Conservation (phyloP, 2,797 vertebrate genomes). For the Scarus forsteni region DNA sequence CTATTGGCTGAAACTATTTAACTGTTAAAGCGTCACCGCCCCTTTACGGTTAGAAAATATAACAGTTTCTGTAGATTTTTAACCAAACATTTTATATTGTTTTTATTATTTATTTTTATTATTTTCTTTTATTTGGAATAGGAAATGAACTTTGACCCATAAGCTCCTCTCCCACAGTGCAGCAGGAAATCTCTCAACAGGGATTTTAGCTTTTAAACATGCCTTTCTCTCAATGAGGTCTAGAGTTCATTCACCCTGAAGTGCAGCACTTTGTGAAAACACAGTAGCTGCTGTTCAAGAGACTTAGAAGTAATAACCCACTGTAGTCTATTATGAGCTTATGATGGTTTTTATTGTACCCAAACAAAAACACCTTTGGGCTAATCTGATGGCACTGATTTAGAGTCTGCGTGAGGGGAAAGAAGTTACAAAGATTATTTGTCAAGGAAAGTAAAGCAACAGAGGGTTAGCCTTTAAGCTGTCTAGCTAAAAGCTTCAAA, state of each 20-base stretch:
- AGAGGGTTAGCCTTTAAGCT: constrained; percentile 29
- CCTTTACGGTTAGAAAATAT: constrained; percentile 71
- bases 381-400: not conserved
- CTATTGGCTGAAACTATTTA: constrained; percentile 73
- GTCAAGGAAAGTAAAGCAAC: not conserved
- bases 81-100: too few species aligned
- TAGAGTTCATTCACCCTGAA: constrained; percentile 38
- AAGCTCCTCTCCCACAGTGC: constrained; percentile 48
- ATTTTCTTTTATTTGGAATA: constrained; percentile 2
- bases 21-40: constrained; percentile 60
- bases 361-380: constrained; percentile 9
- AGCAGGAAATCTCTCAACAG: constrained; percentile 67
- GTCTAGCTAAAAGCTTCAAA: too few species aligned
- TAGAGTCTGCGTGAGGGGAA: not conserved
- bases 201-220: constrained; percentile 66
- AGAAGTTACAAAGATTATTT: not conserved
- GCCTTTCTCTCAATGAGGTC: constrained; percentile 43
- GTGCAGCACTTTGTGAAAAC: constrained; percentile 21
- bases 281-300: constrained; percentile 15
- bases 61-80: too few species aligned
- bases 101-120: not conserved
- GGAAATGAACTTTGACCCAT: constrained; percentile 45
- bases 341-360: constrained; percentile 6
- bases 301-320: constrained; percentile 10
- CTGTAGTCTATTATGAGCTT: constrained; percentile 19